A percentile compares a stretch with the other conserved stretches of the same genome.
These are phyloP conservation scores for Rotaria sp. DNA, from an alignment of 2,888 invertebrate genomes.

Conservation along the genomic window DNA sequence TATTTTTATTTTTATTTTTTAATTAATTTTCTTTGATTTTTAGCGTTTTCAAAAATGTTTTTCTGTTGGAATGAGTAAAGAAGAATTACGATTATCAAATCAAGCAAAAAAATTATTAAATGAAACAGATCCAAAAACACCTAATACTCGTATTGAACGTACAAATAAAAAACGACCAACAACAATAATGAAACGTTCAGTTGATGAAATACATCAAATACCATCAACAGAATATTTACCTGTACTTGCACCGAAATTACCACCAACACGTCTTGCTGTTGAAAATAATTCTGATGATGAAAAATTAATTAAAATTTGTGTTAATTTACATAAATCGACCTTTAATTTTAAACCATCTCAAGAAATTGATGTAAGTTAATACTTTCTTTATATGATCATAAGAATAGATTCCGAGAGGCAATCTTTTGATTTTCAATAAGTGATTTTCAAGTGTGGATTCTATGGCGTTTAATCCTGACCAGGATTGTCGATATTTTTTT, in stretches of 20 bases:
- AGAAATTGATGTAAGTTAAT: not conserved
- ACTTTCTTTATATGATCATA: too few species aligned
- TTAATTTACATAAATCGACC: constrained; percentile 1
- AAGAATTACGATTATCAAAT: constrained; percentile 43
- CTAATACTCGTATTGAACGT: not conserved
- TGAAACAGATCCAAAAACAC: constrained; percentile 21
- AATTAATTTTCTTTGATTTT: not conserved
- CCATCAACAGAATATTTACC: not conserved
- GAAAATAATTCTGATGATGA: not conserved
- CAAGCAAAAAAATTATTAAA: constrained; percentile 34
- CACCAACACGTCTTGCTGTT: not conserved
- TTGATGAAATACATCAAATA: not conserved
- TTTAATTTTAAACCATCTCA: not conserved
- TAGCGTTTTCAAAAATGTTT: constrained; percentile 53
- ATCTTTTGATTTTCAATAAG: too few species aligned
- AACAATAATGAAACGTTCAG: not conserved
- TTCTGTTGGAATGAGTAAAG: constrained; percentile 54
- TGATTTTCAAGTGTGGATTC: too few species aligned
- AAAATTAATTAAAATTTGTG: not conserved
- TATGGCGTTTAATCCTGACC: too few species aligned
- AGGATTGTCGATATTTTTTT: too few species aligned
- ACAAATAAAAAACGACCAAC: not conserved
- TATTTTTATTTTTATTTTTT: not conserved
- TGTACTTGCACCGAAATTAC: not conserved
- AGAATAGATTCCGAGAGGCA: too few species aligned